A percentile compares a stretch with the other conserved stretches of the same genome.
These are phyloP conservation scores for Drosophila busckii DNA, from an alignment of 1,140 invertebrate genomes.

Conservation along the genomic window DNA sequence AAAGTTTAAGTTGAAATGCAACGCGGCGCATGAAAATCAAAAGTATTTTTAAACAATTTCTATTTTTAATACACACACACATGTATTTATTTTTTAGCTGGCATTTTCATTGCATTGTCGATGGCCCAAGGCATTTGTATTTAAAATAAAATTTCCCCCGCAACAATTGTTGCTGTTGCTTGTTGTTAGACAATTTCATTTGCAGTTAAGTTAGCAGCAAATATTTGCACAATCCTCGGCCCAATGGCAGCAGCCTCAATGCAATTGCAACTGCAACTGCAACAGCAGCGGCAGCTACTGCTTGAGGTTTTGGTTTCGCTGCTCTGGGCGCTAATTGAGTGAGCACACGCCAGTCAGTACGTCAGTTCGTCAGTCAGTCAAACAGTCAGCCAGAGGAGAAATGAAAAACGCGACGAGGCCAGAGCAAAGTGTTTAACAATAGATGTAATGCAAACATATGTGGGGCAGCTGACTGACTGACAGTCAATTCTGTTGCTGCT, in stretches of 20 bases:
- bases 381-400: constrained; percentile 55
- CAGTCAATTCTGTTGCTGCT: constrained; percentile 15
- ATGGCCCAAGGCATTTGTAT: constrained; percentile 28
- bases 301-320: constrained; percentile 51
- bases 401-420: constrained; percentile 72
- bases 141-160: constrained; percentile 30
- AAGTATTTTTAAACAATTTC: constrained; percentile 54
- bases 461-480: constrained; percentile 36
- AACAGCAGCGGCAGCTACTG: constrained; percentile 18
- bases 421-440: constrained; percentile 37
- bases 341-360: constrained; percentile 61
- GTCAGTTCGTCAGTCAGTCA: constrained; percentile 19
- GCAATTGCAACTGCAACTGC: constrained; percentile 25
- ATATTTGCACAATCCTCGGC: constrained; percentile 71
- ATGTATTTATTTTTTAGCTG: constrained; percentile 31
- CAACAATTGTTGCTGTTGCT: constrained; percentile 30
- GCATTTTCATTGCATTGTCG: constrained; percentile 42
- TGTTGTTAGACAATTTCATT: constrained; percentile 63
- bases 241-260: constrained; percentile 31
- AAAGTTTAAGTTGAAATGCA: constrained; percentile 57
- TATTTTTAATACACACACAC: constrained; percentile 60
- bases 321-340: constrained; percentile 72
- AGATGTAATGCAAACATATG: constrained; percentile 40
- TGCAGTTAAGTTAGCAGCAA: constrained; percentile 59
- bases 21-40: constrained; percentile 46